A percentile compares a stretch with the other conserved stretches of the same genome.
phyloP scores from a whole-genome alignment of 1,140 invertebrate genomes.

The Orchestia grillus region DNA sequence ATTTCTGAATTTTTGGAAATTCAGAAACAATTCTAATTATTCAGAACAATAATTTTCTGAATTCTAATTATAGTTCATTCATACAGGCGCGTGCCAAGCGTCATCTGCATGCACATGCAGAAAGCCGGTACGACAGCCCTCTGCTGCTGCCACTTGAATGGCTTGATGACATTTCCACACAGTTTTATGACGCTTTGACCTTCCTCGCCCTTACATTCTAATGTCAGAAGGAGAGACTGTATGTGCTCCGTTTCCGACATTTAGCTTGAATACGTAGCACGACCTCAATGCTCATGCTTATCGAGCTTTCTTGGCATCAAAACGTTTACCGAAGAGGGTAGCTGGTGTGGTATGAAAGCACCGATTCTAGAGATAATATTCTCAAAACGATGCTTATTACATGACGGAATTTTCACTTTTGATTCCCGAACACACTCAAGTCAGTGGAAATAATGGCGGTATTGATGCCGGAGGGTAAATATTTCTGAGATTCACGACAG shows the following conservation, averaged over 20 bases:
- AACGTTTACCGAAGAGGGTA: neutral
- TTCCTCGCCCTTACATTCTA: constrained; percentile 37
- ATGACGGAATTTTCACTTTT: neutral
- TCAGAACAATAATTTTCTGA: too few relatives aligned
- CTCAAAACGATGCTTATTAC: neutral
- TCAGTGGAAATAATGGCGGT: neutral
- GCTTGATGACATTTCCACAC: constrained; percentile 53
- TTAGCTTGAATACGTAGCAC: constrained; percentile 12
- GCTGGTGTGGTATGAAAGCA: neutral
- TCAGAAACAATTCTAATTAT: too few relatives aligned
- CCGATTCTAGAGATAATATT: neutral
- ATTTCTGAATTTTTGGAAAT: too few relatives aligned
- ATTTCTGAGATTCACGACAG: neutral
- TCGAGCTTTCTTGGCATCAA: neutral
- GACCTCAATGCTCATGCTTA: constrained; percentile 21
- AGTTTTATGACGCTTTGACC: constrained; percentile 40
- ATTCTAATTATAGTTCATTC: neutral
- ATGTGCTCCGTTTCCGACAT: constrained; percentile 16
- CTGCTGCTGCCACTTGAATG: neutral
- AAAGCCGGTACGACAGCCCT: neutral
- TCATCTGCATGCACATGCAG: neutral
- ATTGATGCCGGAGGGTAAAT: neutral
- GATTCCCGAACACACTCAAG: neutral
- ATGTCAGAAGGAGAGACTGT: constrained; percentile 23
- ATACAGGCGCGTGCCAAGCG: neutral